phyloP scores from a whole-genome alignment of 2,113 vertebrate genomes.

The Pteruthius melanotis region DNA sequence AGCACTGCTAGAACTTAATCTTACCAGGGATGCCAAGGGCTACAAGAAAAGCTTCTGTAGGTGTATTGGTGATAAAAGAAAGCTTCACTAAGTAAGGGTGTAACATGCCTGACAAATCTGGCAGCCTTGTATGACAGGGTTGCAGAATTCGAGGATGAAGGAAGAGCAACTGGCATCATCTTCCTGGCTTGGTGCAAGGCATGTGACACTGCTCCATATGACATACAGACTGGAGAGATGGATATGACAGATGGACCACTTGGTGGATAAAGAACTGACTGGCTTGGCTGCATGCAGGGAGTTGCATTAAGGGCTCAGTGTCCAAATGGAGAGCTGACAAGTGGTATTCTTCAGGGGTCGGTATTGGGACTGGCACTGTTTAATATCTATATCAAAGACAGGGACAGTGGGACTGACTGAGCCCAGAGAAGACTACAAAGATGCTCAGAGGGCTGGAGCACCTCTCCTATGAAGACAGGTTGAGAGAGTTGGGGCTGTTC shows the following conservation, averaged over 20 bases:
- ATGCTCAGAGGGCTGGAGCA: background rate
- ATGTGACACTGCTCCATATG: background rate
- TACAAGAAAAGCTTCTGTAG: background rate
- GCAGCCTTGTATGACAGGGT: background rate
- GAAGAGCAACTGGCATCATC: background rate
- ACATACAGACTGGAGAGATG: background rate
- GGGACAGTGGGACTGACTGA: background rate
- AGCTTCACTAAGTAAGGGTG: background rate
- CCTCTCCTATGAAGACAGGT: background rate
- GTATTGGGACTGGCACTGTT: background rate
- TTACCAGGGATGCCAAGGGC: background rate
- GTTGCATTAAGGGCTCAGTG: background rate
- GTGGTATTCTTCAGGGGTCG: background rate
- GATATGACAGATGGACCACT: background rate
- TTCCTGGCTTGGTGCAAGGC: background rate
- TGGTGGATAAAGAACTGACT: background rate
- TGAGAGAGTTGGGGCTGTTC: background rate
- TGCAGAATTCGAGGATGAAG: background rate
- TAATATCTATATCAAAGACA: background rate
- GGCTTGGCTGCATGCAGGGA: background rate
- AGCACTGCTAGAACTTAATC: background rate
- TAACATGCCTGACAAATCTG: background rate
- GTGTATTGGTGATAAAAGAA: background rate
- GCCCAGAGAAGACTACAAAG: background rate
- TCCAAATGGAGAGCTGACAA: background rate